These are phyloP conservation scores for Anastrepha ludens DNA, from an alignment of 1,140 invertebrate species.

Conservation along the genomic window DNA sequence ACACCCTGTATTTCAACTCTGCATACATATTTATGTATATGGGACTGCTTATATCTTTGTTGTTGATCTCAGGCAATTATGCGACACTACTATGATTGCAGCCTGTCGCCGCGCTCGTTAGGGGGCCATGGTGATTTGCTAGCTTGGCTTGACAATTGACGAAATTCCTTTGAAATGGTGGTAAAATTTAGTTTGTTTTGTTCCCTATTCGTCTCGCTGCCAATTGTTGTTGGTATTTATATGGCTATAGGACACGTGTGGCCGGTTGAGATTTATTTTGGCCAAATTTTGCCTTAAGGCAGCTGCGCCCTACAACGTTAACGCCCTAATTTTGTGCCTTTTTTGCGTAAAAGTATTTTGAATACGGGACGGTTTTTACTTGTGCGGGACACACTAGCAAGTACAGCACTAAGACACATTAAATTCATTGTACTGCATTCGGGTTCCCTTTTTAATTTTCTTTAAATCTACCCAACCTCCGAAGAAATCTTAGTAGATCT, in stretches of 20 bases:
- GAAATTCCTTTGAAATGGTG: conserved; percentile 49
- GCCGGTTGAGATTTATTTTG: conserved; percentile 38
- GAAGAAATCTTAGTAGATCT: no score
- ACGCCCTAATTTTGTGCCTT: conserved; percentile 24
- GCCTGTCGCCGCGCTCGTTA: conserved; percentile 47
- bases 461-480: no score
- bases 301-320: conserved; percentile 44
- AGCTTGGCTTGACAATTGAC: conserved; percentile 41
- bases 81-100: conserved; percentile 47
- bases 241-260: background rate
- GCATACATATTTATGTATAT: background rate
- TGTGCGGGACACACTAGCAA: no score
- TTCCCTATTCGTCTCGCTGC: background rate
- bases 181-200: conserved; percentile 7
- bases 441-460: no score
- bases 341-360: background rate
- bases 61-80: conserved; percentile 42
- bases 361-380: no score
- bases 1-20: background rate
- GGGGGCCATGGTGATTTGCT: conserved; percentile 44
- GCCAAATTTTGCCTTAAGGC: background rate
- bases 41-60: background rate
- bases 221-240: background rate
- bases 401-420: no score
- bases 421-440: no score